phyloP scores from a whole-genome alignment of 2,797 vertebrate species.

The Rhinogobio ventralis region DNA sequence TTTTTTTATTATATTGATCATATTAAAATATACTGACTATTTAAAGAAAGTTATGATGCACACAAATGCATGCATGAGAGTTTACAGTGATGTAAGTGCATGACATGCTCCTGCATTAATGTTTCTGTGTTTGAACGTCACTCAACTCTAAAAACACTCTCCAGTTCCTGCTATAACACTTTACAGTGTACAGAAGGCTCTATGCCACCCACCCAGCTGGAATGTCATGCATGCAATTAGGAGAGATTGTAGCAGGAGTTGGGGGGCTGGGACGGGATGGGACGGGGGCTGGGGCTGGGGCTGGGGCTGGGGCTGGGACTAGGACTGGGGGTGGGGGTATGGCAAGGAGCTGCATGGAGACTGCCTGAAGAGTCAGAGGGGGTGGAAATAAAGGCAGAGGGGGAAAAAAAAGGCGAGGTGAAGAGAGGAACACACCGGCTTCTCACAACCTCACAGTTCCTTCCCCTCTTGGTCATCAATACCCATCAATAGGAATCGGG shows the following conservation, averaged over 20 bases:
- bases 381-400: conserved; percentile 54
- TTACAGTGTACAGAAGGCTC: conserved; percentile 75
- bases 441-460: conserved; percentile 74
- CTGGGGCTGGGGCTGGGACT: conserved; percentile 32
- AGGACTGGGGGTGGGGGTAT: conserved; percentile 36
- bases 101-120: conserved; percentile 32
- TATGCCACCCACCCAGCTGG: conserved; percentile 84
- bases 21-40: background rate
- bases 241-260: conserved; percentile 66
- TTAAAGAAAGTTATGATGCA: background rate
- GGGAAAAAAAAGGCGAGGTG: conserved; percentile 34
- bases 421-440: conserved; percentile 54
- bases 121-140: conserved; percentile 71
- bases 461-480: conserved; percentile 79
- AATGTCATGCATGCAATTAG: conserved; percentile 85
- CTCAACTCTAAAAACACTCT: conserved; percentile 40
- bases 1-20: background rate
- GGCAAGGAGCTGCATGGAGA: conserved; percentile 32
- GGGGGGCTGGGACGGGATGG: conserved; percentile 45
- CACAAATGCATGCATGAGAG: background rate
- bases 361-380: conserved; percentile 55
- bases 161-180: conserved; percentile 52
- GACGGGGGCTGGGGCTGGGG: conserved; percentile 39
- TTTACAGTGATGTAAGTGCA: conserved; percentile 10
- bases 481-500: conserved; percentile 77